These are phyloP conservation scores for Plagodis dolabraria DNA, from an alignment of 2,888 invertebrate genomes.

Conservation along the genomic window DNA sequence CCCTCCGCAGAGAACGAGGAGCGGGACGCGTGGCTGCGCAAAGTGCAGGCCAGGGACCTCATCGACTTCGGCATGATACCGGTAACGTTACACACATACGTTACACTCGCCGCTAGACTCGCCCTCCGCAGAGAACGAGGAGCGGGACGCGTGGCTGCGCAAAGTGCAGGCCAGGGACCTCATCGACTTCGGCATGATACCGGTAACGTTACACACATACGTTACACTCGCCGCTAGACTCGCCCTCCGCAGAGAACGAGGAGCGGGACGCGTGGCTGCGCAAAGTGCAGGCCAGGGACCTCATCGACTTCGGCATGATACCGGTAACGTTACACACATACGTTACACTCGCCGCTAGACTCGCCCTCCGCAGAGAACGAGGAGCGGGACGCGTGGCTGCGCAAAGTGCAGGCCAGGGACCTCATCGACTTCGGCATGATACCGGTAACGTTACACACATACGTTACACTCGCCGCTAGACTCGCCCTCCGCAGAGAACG, in stretches of 20 bases:
- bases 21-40: conserved; percentile 91
- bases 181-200: conserved; percentile 99
- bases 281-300: conserved; percentile 96
- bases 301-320: conserved; percentile 99
- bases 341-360: conserved; percentile 80
- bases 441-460: conserved; percentile 84
- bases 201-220: conserved; percentile 78
- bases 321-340: conserved; percentile 84
- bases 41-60: conserved; percentile 97
- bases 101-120: conserved; percentile 85
- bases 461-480: conserved; percentile 80
- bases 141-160: conserved; percentile 92
- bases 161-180: conserved; percentile 97
- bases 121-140: conserved; percentile 92
- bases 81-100: conserved; percentile 67
- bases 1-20: conserved; percentile 93
- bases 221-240: conserved; percentile 83
- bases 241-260: conserved; percentile 92
- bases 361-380: conserved; percentile 92
- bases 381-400: conserved; percentile 92
- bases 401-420: conserved; percentile 96
- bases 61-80: conserved; percentile 99
- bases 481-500: conserved; percentile 92
- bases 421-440: conserved; percentile 99
- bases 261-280: conserved; percentile 93